These are phyloP conservation scores for Pelusios castaneus DNA, from an alignment of 2,113 vertebrate genomes.

Conservation along the genomic window DNA sequence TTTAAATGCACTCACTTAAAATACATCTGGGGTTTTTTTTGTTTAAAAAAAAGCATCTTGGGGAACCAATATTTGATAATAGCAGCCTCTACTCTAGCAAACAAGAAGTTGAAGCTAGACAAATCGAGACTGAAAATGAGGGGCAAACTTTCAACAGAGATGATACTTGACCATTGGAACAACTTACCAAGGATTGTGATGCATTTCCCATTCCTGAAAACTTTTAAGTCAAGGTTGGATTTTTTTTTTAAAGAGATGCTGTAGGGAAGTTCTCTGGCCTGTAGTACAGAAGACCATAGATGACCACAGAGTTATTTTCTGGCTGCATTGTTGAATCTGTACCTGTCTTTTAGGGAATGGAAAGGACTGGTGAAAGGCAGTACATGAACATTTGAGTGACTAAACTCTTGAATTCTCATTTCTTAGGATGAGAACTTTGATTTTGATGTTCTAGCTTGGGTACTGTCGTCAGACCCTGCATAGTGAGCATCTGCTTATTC, in stretches of 20 bases:
- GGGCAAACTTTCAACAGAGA: not conserved
- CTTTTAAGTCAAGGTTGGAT: not conserved
- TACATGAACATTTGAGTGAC: not conserved
- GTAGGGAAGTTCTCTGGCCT: not conserved
- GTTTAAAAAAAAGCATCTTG: not conserved
- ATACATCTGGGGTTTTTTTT: not conserved
- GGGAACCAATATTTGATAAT: not conserved
- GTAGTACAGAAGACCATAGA: not conserved
- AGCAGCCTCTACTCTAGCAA: not conserved
- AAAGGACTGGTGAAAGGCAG: too few species aligned
- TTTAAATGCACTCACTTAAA: not conserved
- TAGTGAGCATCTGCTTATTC: not conserved
- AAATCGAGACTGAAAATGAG: not conserved
- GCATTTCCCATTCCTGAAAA: not conserved
- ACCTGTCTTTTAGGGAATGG: not conserved
- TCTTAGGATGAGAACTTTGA: not conserved
- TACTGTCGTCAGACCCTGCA: not conserved
- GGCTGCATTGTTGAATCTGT: not conserved
- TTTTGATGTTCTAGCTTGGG: not conserved
- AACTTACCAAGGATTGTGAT: not conserved
- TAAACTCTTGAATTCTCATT: not conserved
- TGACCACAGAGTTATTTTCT: not conserved
- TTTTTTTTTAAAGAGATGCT: not conserved
- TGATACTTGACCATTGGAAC: not conserved
- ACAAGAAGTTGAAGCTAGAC: not conserved